phyloP scores from a whole-genome alignment of 2,113 vertebrate genomes.

The Carassius auratus region DNA sequence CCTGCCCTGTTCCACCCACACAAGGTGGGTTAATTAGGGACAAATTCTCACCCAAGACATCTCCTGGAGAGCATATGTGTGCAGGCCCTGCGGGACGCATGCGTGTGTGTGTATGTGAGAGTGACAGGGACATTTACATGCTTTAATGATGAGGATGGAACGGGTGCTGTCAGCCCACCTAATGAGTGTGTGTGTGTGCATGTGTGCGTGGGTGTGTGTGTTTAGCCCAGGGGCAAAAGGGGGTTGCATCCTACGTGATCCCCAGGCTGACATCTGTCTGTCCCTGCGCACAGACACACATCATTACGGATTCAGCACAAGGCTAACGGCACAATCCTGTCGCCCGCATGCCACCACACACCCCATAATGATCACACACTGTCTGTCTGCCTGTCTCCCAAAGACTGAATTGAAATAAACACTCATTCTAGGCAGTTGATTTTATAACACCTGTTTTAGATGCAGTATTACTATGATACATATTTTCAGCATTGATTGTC shows the following conservation, averaged over 20 bases:
- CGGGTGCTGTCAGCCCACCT: conserved; percentile 75
- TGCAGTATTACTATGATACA: not conserved
- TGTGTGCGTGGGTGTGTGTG: conserved; percentile 48
- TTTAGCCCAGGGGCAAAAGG: conserved; percentile 55
- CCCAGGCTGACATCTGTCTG: conserved; percentile 71
- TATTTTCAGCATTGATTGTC: not conserved
- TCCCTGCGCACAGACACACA: conserved; percentile 35
- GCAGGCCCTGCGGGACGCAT: conserved; percentile 6
- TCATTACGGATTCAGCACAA: conserved; percentile 34
- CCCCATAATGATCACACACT: conserved; percentile 47
- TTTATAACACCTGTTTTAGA: conserved; percentile 33
- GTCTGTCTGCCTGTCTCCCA: conserved; percentile 5
- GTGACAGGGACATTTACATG: conserved; percentile 79
- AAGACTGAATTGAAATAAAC: conserved; percentile 41
- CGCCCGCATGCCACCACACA: conserved; percentile 37
- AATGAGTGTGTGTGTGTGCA: conserved; percentile 66
- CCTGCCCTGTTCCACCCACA: conserved; percentile 7
- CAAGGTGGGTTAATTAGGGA: conserved; percentile 45
- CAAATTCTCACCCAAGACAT: conserved; percentile 25
- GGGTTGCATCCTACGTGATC: conserved; percentile 46
- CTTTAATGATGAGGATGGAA: conserved; percentile 79
- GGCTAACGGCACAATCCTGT: conserved; percentile 25
- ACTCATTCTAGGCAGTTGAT: not conserved
- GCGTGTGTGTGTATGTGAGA: conserved; percentile 56
- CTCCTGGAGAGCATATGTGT: conserved; percentile 41